Evolutionary conservation across 2,888 invertebrate genomes (phyloP).

Genomic region (Caenorhabditis japonica): DNA sequence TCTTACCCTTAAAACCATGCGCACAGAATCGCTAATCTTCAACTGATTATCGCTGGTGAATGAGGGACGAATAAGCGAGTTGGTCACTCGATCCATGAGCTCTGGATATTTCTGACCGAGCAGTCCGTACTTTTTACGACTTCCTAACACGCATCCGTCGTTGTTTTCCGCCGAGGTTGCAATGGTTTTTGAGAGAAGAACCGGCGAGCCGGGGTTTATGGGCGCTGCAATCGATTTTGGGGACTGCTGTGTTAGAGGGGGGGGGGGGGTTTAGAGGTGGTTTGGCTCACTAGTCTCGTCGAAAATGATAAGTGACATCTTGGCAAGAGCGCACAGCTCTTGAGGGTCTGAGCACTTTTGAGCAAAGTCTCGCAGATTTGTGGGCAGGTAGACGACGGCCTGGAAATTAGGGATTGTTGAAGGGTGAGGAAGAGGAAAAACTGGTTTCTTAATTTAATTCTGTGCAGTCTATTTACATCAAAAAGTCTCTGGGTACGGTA

Average conservation of each 20-base stretch:
- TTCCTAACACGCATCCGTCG: slow-evolving; percentile 48
- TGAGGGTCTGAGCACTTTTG: slow-evolving; percentile 46
- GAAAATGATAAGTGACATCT: slow-evolving; percentile 37
- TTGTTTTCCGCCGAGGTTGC: slow-evolving; percentile 29
- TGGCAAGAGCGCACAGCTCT: slow-evolving; percentile 30
- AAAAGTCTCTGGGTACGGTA: no score
- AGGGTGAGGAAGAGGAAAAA: no score
- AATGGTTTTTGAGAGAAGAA: slow-evolving; percentile 34
- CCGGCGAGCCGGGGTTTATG: slow-evolving; percentile 2
- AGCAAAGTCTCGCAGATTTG: slow-evolving; percentile 36
- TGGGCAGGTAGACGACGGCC: slow-evolving; percentile 40
- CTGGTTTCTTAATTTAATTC: no score
- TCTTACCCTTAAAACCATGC: slow-evolving; percentile 21
- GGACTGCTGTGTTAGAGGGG: not conserved
- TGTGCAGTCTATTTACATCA: no score
- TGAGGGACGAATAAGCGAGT: slow-evolving; percentile 20
- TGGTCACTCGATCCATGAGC: slow-evolving; percentile 30
- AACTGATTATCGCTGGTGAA: slow-evolving; percentile 21
- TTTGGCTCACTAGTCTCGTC: slow-evolving; percentile 21
- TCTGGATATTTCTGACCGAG: slow-evolving; percentile 31
- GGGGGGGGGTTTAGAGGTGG: not conserved
- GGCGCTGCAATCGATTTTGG: slow-evolving; percentile 22
- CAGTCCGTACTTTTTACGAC: slow-evolving; percentile 28
- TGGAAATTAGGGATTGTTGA: no score
- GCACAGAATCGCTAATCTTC: slow-evolving; percentile 15